Percentiles rank a stretch among this genome's conserved stretches.
These are phyloP conservation scores for Proisotoma minuta DNA, from an alignment of 2,888 invertebrate genomes.

Conservation along the genomic window DNA sequence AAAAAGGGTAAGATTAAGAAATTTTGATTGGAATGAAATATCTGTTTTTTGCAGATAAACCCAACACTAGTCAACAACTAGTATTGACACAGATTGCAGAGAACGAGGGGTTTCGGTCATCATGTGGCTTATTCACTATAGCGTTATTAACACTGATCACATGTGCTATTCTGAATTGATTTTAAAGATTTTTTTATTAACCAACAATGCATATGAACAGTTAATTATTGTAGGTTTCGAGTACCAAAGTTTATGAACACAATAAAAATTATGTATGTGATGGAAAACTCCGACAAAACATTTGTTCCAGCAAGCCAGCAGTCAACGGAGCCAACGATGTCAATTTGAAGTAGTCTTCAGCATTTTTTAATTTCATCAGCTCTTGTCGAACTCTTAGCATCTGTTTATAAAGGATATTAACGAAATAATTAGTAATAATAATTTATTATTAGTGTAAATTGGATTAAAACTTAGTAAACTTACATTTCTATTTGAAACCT, in stretches of 20 bases:
- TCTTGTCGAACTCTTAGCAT: slow-evolving; percentile 31
- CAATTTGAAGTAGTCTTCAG: slow-evolving; percentile 40
- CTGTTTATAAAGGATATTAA: slow-evolving; percentile 15
- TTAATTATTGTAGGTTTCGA: too few relatives aligned
- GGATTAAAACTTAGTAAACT: slow-evolving; percentile 9
- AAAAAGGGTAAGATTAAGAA: too few relatives aligned
- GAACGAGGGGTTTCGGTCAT: too few relatives aligned
- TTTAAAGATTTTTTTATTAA: not conserved
- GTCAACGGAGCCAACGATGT: slow-evolving; percentile 32
- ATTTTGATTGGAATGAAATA: too few relatives aligned
- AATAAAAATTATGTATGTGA: not conserved
- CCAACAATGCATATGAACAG: too few relatives aligned
- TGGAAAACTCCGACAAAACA: slow-evolving; percentile 26
- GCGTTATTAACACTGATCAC: too few relatives aligned
- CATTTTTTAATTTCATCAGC: slow-evolving; percentile 24
- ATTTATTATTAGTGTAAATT: not conserved
- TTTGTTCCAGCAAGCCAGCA: slow-evolving; percentile 38
- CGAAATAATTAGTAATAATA: not conserved
- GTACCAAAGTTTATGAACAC: too few relatives aligned
- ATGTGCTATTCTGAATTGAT: not conserved
- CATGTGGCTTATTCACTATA: too few relatives aligned
- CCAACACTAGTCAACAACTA: too few relatives aligned
- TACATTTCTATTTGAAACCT: slow-evolving; percentile 38
- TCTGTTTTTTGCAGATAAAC: too few relatives aligned
- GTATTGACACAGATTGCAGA: too few relatives aligned